These are phyloP conservation scores for Panagrolaimus sp. DNA, from an alignment of 1,140 invertebrate species.

Conservation along the genomic window DNA sequence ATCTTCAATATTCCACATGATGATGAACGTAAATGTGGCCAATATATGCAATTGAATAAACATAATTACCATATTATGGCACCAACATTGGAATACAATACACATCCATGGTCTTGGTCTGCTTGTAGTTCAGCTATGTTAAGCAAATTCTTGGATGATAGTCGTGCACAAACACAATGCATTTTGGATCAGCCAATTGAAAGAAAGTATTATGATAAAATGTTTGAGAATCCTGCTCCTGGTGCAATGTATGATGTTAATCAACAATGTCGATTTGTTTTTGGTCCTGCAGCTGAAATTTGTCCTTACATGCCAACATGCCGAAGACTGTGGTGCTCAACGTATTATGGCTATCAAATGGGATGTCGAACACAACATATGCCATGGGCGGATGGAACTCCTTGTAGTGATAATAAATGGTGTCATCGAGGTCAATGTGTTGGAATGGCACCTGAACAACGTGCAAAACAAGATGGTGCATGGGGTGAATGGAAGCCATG, in stretches of 20 bases:
- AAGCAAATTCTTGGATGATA: conserved; percentile 74
- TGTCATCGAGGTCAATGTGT: conserved; percentile 76
- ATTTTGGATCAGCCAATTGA: conserved; percentile 56
- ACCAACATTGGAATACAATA: conserved; percentile 73
- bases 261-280: conserved; percentile 74
- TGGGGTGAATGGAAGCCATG: conserved; percentile 75
- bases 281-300: conserved; percentile 66
- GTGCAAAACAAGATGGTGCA: conserved; percentile 66
- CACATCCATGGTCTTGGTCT: conserved; percentile 83
- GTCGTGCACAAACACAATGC: conserved; percentile 55
- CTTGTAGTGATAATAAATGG: conserved; percentile 69
- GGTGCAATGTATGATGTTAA: conserved; percentile 72
- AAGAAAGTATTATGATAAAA: conserved; percentile 53
- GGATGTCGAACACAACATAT: conserved; percentile 75
- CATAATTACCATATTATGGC: conserved; percentile 70
- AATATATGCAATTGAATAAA: conserved; percentile 61
- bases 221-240: conserved; percentile 44
- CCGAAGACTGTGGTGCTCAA: conserved; percentile 75
- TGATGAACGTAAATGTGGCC: conserved; percentile 67
- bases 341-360: conserved; percentile 61
- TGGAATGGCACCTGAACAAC: conserved; percentile 60
- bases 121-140: conserved; percentile 75
- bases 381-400: conserved; percentile 86
- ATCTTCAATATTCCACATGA: conserved; percentile 84
- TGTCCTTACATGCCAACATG: conserved; percentile 73